Conservation (phyloP, 2,113 vertebrate species). For the Copsychus sechellarum region DNA sequence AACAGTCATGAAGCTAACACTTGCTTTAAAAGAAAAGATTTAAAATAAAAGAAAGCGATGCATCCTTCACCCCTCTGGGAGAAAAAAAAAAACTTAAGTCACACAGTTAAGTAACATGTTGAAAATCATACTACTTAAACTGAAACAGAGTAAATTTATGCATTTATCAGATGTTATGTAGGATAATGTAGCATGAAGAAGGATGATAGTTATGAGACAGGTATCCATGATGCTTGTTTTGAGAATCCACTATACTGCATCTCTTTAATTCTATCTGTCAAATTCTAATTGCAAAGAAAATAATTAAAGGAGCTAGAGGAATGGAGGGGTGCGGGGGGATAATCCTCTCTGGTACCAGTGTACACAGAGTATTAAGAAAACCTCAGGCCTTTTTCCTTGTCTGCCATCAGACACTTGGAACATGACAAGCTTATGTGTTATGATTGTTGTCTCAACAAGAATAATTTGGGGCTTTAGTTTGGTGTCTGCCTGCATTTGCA, state of each 20-base stretch:
- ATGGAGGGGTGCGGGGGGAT: not conserved
- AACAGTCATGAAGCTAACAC: not conserved
- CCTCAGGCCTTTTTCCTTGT: not conserved
- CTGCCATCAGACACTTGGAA: not conserved
- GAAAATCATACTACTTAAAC: not conserved
- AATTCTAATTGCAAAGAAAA: not conserved
- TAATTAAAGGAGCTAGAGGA: not conserved
- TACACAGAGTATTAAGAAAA: not conserved
- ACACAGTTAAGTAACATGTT: not conserved
- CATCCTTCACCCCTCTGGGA: accelerated
- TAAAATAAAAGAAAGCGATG: not conserved
- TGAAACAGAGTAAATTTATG: not conserved
- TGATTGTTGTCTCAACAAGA: not conserved
- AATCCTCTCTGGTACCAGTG: not conserved
- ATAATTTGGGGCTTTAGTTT: not conserved
- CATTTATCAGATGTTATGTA: not conserved
- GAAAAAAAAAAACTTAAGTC: not conserved
- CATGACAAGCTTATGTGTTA: not conserved
- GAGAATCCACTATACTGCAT: not conserved
- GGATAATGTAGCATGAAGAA: not conserved
- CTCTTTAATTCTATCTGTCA: not conserved
- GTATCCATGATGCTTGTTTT: not conserved
- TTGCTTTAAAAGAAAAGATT: not conserved
- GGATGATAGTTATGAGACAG: not conserved
- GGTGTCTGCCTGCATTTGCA: not conserved